Percentiles rank a stretch among this genome's conserved stretches.
Evolutionary conservation across 2,113 vertebrate species (phyloP).

Genomic region (Fukomys damarensis): DNA sequence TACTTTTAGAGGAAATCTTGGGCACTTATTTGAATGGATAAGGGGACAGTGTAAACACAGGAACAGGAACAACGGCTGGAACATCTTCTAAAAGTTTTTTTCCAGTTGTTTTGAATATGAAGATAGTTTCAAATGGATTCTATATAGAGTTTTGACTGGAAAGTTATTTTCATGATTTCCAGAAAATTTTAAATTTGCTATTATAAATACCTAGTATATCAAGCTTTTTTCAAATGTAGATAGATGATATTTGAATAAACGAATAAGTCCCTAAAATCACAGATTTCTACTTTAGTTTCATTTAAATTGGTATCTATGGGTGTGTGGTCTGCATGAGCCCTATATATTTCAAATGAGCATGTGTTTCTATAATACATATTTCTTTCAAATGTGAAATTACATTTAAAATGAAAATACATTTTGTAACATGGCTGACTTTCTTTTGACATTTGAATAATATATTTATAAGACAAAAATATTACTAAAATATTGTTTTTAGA

Average conservation of each 20-base stretch:
- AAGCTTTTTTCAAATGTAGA: neutral
- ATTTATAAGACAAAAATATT: constrained; percentile 40
- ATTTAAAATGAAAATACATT: constrained; percentile 59
- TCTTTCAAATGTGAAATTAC: constrained; percentile 54
- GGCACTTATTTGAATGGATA: neutral
- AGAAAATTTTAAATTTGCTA: constrained; percentile 33
- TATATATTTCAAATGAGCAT: constrained; percentile 54
- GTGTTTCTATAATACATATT: constrained; percentile 61
- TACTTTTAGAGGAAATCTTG: neutral
- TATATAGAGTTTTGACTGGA: neutral
- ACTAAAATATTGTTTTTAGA: constrained; percentile 49
- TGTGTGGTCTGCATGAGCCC: neutral
- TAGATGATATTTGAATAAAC: constrained; percentile 20
- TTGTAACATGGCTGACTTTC: constrained; percentile 41
- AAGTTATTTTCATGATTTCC: neutral
- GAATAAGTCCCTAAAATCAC: constrained; percentile 39
- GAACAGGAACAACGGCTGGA: rapidly evolving
- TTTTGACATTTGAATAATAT: constrained; percentile 56
- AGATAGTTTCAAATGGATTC: constrained; percentile 53
- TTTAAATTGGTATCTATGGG: constrained; percentile 54
- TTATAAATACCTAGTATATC: neutral
- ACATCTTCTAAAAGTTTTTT: neutral
- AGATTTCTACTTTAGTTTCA: constrained; percentile 56
- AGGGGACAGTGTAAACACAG: neutral
- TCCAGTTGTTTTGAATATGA: neutral